Evolutionary conservation across 2,888 invertebrate species (phyloP), one percentile per base, ranked within the genome.

Genomic region (Lampropteryx suffumata): DNA sequence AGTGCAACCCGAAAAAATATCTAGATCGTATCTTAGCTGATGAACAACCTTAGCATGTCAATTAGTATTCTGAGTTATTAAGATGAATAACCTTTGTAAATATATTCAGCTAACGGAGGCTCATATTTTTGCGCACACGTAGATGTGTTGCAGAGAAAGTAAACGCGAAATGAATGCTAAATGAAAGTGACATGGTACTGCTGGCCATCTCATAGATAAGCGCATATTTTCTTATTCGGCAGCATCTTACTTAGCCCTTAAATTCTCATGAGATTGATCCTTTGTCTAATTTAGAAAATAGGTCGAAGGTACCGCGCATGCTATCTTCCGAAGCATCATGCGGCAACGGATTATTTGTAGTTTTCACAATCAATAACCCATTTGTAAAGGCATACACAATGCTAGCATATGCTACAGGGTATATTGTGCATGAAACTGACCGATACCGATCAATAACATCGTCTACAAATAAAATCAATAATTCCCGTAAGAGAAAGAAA

Each of bases 381-480:
- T 33, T 27, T 26, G 6, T 11, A 6, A 30, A 24, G 7, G 5
- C 13, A 10, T 13, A 35, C 28, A 27, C 14, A 41, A 26, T 24
- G 12, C 39, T 3, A 52, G 4, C 10, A 17, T 17, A 34, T 34
- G 10, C 44, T 47, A 32, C 48, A 34, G 17, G 33, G 46, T 14
- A 49, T 46, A 30, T 32, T 17, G 50, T 50, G 49, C 51, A 53
- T 32, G 29, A 65, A 73, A 71, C 63, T n/a, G 69, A 50, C 55
- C 59, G 56, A 59, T n/a, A n/a, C 60, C 69, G 82, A 88, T 87
- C 85, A 82, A 86, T 89, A 85, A 73, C 76, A 76, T 77, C 72
- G 51, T 52, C 45, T 56, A 56, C 44, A 58, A 61, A 61, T 52
- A 55, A 61, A 61, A 61, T 61, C 61, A 56, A 61, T 61, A 61